These are phyloP conservation scores for Axinella damicornis DNA, from an alignment of 37 sponge, comb jelly and placozoan species.

Conservation along the genomic window DNA sequence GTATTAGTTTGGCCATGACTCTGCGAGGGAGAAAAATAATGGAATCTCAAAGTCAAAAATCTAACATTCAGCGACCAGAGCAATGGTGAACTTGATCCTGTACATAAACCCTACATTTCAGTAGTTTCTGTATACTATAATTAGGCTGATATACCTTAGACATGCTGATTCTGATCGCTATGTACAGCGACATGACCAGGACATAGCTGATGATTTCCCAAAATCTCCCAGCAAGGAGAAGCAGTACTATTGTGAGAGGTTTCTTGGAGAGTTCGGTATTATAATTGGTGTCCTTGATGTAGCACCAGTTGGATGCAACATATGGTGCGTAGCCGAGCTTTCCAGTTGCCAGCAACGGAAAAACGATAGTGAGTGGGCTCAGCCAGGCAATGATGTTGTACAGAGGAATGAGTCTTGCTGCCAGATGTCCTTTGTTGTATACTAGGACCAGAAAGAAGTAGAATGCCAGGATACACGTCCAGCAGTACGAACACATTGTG, in stretches of 20 bases:
- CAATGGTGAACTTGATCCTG: no score
- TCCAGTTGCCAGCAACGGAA: neutral
- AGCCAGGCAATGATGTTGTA: constrained; percentile 68
- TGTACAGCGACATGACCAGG: constrained; percentile 24
- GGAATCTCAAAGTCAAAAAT: no score
- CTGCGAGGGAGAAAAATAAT: no score
- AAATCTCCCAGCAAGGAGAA: constrained; percentile 52
- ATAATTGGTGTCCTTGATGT: neutral
- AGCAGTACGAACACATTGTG: constrained; percentile 46
- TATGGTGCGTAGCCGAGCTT: constrained; percentile 55
- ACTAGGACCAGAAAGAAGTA: constrained; percentile 64
- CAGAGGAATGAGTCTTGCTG: constrained; percentile 33
- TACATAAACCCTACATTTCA: no score
- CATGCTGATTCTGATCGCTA: neutral
- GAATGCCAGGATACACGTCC: constrained; percentile 70
- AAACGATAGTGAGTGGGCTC: constrained; percentile 46
- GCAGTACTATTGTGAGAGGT: neutral
- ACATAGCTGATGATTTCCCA: constrained; percentile 68
- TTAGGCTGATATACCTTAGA: neutral
- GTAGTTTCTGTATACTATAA: no score
- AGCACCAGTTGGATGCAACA: constrained; percentile 59
- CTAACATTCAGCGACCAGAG: no score
- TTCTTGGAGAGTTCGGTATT: neutral
- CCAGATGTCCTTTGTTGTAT: neutral
- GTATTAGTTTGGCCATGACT: no score